Evolutionary conservation across 2,797 vertebrate genomes (phyloP).

Genomic region (Buphagus erythrorhynchus): DNA sequence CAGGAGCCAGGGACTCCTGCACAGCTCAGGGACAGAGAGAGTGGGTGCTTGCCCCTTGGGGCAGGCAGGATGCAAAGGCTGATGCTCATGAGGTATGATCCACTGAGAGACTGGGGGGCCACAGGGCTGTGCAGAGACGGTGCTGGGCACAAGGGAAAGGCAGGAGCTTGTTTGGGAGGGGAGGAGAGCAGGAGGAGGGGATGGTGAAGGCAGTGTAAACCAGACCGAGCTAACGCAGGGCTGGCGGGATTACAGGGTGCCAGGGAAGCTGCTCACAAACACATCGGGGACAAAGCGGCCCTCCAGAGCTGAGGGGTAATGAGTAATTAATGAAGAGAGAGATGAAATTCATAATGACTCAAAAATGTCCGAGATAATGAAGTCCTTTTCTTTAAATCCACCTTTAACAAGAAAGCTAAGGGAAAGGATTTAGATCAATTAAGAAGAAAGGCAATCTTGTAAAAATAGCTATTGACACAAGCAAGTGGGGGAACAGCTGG

Average conservation of each 20-base stretch:
- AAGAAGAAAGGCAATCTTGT: slow-evolving; percentile 72
- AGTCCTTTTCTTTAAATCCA: slow-evolving; percentile 79
- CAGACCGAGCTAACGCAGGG: slow-evolving; percentile 50
- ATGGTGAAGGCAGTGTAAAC: slow-evolving; percentile 19
- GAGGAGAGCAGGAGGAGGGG: neutral
- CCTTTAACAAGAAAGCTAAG: slow-evolving; percentile 81
- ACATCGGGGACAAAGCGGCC: slow-evolving; percentile 55
- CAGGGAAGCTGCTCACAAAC: slow-evolving; percentile 62
- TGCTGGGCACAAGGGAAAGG: rapidly evolving
- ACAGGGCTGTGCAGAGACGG: neutral
- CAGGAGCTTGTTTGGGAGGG: rapidly evolving
- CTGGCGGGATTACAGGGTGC: slow-evolving; percentile 47
- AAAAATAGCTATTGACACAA: slow-evolving; percentile 77
- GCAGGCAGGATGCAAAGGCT: rapidly evolving
- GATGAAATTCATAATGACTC: slow-evolving; percentile 78
- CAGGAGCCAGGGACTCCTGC: neutral
- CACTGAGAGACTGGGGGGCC: rapidly evolving
- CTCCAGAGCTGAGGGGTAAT: slow-evolving; percentile 67
- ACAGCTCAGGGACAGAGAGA: rapidly evolving
- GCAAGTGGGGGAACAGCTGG: slow-evolving; percentile 42
- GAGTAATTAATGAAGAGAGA: slow-evolving; percentile 75
- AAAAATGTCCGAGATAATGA: slow-evolving; percentile 80
- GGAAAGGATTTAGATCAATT: slow-evolving; percentile 83
- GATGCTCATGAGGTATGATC: neutral
- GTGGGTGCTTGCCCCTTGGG: neutral